Percentiles rank a stretch among this genome's conserved stretches.
These are phyloP conservation scores for Platygyra sinensis DNA, from an alignment of 64 coral and sea anemone species.

Conservation along the genomic window DNA sequence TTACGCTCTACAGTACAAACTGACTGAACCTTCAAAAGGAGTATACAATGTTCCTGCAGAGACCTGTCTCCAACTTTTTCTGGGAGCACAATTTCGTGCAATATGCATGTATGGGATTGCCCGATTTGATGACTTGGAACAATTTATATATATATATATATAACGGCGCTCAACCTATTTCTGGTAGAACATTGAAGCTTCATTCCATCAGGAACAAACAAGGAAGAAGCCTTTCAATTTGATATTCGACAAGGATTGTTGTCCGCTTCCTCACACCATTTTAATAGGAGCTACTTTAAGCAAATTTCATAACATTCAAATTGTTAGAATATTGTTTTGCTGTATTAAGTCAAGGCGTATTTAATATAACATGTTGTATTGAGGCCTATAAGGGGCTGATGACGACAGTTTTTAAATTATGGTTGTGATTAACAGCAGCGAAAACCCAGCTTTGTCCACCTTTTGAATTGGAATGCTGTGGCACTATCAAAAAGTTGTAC, in stretches of 20 bases:
- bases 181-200: no score
- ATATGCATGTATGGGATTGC: slow-evolving; percentile 27
- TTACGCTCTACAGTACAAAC: background rate
- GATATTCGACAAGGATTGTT: background rate
- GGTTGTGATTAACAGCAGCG: no score
- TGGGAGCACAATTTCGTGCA: background rate
- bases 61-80: background rate
- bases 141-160: background rate
- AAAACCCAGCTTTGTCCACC: no score
- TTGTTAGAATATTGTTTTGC: background rate
- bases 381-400: background rate
- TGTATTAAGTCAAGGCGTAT: background rate
- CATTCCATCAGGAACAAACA: background rate
- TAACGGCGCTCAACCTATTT: no score
- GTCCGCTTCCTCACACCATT: background rate
- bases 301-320: background rate
- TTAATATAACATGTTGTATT: background rate
- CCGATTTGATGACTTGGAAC: background rate
- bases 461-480: no score
- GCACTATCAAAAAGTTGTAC: no score
- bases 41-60: background rate
- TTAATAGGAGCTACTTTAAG: background rate
- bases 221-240: background rate
- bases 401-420: no score
- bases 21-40: rapidly evolving